Percentiles rank a stretch among this genome's conserved stretches.
phyloP scores from a whole-genome alignment of 2,797 vertebrate genomes.

The Gallinago solitaria region DNA sequence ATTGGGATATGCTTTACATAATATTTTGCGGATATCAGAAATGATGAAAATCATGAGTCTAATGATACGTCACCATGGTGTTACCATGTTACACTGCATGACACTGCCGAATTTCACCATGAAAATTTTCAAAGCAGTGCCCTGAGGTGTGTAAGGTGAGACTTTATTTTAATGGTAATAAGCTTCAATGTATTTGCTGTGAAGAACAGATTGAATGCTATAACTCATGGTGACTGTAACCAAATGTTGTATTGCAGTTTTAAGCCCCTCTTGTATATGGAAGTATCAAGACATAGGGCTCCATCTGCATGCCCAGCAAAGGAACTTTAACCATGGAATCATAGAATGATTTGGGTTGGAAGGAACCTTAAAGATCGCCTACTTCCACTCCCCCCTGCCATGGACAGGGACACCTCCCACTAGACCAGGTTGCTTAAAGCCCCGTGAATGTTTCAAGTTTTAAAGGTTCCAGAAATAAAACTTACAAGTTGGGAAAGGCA shows the following conservation, averaged over 20 bases:
- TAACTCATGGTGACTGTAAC: neutral
- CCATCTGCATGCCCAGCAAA: neutral
- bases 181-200: constrained; percentile 29
- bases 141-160: constrained; percentile 15
- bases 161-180: constrained; percentile 36
- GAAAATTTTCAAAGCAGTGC: constrained; percentile 31
- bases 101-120: neutral
- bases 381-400: neutral
- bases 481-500: neutral
- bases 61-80: neutral
- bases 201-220: neutral
- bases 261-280: neutral
- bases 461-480: neutral
- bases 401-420: neutral
- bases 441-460: neutral
- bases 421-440: neutral
- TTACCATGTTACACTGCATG: neutral
- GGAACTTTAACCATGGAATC: neutral
- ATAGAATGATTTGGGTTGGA: neutral
- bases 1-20: neutral
- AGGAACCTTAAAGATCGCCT: neutral
- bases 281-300: neutral
- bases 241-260: neutral
- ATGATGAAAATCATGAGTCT: too few relatives aligned
- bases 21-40: neutral